phyloP scores from a whole-genome alignment of 2,888 invertebrate species.

The Orchesellides sinensis region DNA sequence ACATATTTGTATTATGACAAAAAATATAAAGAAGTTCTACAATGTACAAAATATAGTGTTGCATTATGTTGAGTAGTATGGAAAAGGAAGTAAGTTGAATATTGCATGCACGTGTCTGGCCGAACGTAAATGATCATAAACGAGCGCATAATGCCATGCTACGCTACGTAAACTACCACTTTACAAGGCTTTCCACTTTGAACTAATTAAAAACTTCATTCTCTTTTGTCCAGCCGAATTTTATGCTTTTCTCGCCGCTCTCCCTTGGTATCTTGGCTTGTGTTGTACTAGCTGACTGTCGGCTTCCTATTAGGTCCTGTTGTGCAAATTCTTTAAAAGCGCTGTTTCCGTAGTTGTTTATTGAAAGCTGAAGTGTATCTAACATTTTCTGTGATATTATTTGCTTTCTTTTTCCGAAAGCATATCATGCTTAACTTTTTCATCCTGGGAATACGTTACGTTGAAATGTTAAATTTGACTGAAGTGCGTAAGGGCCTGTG shows the following conservation, averaged over 20 bases:
- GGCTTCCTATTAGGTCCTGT: background rate
- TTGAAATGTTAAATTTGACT: too few relatives aligned
- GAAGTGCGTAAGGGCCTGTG: too few relatives aligned
- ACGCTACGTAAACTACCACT: slow-evolving; percentile 34
- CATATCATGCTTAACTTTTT: too few relatives aligned
- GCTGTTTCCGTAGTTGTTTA: slow-evolving; percentile 16
- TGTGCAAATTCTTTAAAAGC: slow-evolving; percentile 38
- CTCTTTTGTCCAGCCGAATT: background rate
- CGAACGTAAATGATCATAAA: slow-evolving; percentile 27
- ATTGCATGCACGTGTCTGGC: background rate
- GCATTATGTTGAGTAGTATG: too few relatives aligned
- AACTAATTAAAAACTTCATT: slow-evolving; percentile 51
- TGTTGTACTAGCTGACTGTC: slow-evolving; percentile 11
- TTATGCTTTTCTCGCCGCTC: background rate
- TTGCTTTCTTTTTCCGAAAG: too few relatives aligned
- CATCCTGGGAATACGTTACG: too few relatives aligned
- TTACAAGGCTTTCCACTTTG: slow-evolving; percentile 58
- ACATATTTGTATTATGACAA: too few relatives aligned
- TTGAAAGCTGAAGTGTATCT: background rate
- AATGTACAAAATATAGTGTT: too few relatives aligned
- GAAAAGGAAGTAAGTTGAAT: too few relatives aligned
- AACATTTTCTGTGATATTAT: background rate
- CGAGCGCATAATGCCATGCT: background rate
- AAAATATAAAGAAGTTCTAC: too few relatives aligned
- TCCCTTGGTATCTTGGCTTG: background rate